Evolutionary conservation across 2,888 invertebrate species (phyloP), one percentile per base, ranked within the genome.

Genomic region (Petrolisthes cinctipes): DNA sequence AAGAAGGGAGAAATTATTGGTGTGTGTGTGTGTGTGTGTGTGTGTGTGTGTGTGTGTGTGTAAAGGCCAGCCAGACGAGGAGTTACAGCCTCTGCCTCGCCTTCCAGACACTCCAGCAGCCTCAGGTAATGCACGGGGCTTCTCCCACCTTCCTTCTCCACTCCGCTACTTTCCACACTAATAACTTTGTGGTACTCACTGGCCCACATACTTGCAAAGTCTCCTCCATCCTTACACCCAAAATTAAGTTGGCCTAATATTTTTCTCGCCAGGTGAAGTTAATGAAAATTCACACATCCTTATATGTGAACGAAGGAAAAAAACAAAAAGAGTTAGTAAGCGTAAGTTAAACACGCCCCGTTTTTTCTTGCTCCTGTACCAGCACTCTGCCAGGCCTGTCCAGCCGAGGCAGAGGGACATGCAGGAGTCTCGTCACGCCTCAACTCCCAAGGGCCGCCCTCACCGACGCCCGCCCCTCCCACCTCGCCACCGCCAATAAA

Each of bases 131-230:
- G 20, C 71, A n/a, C 71, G 71, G 71, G 71, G 6, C 71, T 71
- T n/a, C 71, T 71, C 71, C 20, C 71, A 71, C 71, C 71, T 71
- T 71, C 20, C 14, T 71, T 71, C 71, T 71, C 71, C 71, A 71
- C 20, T 20, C 71, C 14, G 6, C 71, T 14, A n/a, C 71, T 71
- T 71, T 17, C 71, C 20, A 71, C 14, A 6, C 6, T 71, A 71
- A n/a, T 71, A 71, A 71, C 71, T 71, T n/a, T 71, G 71, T 14
- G 17, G n/a, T 71, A n/a, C 71, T 71, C 20, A n/a, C 71, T 71
- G 71, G n/a, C 71, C 14, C n/a, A 17, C 14, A 6, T 20, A 71
- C 14, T n/a, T 71, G 14, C 20, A 71, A 71, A 14, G 20, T 71
- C 71, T n/a, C 71, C 14, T 71, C 14, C 71, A 71, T 71, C 71